Evolutionary conservation across 2,113 vertebrate species (phyloP).

Genomic region (Stegostoma tigrinum): DNA sequence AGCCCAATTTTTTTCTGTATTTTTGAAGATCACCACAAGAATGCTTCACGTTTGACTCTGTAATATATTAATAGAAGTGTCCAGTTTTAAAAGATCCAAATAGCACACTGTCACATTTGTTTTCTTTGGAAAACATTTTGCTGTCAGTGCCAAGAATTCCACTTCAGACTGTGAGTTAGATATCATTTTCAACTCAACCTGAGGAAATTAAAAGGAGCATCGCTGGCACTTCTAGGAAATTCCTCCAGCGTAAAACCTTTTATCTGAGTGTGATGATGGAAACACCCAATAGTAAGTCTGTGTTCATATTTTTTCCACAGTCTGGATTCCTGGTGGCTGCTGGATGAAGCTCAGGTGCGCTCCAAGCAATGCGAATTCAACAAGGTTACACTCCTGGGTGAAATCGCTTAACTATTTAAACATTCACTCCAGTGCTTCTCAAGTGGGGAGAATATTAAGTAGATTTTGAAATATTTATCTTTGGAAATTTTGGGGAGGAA

Average conservation of each 20-base stretch:
- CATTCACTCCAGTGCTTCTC: background rate
- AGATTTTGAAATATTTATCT: background rate
- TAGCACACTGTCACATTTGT: background rate
- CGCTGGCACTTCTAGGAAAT: background rate
- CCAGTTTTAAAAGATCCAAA: background rate
- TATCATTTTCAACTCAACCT: background rate
- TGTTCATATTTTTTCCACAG: background rate
- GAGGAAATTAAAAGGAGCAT: background rate
- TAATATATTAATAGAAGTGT: background rate
- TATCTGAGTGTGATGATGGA: background rate
- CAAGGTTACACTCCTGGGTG: background rate
- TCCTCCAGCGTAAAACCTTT: background rate
- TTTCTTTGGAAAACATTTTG: background rate
- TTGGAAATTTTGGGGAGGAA: background rate
- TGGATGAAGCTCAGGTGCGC: background rate
- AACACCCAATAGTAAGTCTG: background rate
- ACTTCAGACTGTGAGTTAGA: background rate
- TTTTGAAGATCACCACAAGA: background rate
- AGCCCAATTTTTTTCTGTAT: background rate
- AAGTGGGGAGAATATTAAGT: background rate
- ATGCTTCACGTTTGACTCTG: background rate
- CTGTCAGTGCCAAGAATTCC: background rate
- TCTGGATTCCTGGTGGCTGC: background rate
- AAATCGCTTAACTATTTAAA: background rate
- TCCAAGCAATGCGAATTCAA: background rate